These are phyloP conservation scores for Crenichthys baileyi DNA, from an alignment of 2,797 vertebrate genomes.

Conservation along the genomic window DNA sequence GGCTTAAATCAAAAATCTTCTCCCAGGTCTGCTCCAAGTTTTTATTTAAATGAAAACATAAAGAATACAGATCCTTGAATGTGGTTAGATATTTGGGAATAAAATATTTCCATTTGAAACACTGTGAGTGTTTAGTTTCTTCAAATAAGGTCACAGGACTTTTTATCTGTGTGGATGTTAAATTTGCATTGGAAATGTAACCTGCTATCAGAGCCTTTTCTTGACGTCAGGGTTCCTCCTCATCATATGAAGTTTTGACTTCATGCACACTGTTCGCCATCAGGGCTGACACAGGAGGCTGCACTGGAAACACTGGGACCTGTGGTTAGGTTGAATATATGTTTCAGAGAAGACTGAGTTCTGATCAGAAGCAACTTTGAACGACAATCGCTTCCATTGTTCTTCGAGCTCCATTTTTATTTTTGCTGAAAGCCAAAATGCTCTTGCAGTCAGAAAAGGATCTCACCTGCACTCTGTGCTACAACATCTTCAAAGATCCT, in stretches of 20 bases:
- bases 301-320: neutral
- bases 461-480: neutral
- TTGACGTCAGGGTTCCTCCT: neutral
- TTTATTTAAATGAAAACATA: too few species aligned
- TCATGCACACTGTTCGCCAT: too few species aligned
- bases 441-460: neutral
- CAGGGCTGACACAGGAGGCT: neutral
- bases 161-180: neutral
- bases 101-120: too few species aligned
- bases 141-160: neutral
- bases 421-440: constrained; percentile 25
- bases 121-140: neutral
- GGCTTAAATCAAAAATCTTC: too few species aligned
- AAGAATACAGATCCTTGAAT: too few species aligned
- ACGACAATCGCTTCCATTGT: too few species aligned
- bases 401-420: neutral
- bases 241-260: neutral
- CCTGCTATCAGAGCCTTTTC: neutral
- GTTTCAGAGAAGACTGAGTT: neutral
- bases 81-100: too few species aligned
- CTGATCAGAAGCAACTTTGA: too few species aligned
- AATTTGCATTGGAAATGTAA: constrained; percentile 4
- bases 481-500: neutral
- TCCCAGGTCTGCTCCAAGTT: too few species aligned
- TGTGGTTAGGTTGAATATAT: neutral